These are phyloP conservation scores for Sycobia sp. DNA, from an alignment of 1,140 invertebrate species.

Conservation along the genomic window DNA sequence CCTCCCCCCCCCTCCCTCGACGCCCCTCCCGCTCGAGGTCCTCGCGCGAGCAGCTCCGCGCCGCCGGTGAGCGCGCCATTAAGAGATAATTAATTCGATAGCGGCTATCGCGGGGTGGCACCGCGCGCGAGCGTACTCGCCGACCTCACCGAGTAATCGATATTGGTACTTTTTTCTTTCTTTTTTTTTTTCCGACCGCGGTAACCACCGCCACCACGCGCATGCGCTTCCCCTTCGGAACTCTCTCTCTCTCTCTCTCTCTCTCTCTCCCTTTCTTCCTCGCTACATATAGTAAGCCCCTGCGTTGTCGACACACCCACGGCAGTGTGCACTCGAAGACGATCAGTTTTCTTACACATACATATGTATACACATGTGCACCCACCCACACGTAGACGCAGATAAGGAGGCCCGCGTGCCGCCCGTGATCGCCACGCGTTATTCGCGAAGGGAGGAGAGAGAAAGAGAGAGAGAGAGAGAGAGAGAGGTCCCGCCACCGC, in stretches of 20 bases:
- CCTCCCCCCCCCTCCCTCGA: too few species aligned
- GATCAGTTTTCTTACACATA: too few species aligned
- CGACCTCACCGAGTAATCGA: slow-evolving; percentile 3
- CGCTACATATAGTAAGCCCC: background rate
- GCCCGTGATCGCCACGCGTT: background rate
- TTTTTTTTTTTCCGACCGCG: too few species aligned
- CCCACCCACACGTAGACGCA: too few species aligned
- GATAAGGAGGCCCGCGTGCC: background rate
- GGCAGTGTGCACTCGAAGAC: too few species aligned
- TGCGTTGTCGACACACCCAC: too few species aligned
- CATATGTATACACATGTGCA: too few species aligned
- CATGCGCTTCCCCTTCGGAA: background rate
- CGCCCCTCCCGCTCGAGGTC: background rate
- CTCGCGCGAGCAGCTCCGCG: background rate
- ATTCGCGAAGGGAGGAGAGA: background rate
- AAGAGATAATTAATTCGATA: slow-evolving; percentile 38
- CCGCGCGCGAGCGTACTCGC: too few species aligned
- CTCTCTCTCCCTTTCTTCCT: background rate
- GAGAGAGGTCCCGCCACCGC: background rate
- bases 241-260: too few species aligned
- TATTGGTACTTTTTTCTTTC: slow-evolving; percentile 13
- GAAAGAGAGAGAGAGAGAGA: background rate
- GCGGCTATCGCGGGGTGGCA: slow-evolving; percentile 20
- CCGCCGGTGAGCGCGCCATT: slow-evolving; percentile 20
- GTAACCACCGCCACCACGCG: background rate